Evolutionary conservation across 2,888 invertebrate genomes (phyloP).

Genomic region (Scaptomyza caliginosa): DNA sequence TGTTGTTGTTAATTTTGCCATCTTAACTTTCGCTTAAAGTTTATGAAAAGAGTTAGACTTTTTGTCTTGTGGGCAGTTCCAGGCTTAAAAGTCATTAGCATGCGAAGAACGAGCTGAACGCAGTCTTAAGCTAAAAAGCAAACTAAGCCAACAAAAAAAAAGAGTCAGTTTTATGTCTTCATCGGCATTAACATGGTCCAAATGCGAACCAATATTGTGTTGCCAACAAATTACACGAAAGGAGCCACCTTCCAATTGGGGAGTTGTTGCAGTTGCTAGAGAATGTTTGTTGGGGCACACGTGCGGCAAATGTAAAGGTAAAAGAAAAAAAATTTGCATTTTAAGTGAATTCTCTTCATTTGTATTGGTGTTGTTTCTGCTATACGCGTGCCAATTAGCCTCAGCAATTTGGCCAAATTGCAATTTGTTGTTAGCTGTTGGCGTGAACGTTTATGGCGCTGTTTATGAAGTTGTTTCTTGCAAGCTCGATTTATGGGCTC

Average conservation of each 20-base stretch:
- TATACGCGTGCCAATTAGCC: constrained; percentile 75
- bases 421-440: constrained; percentile 76
- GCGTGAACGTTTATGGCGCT: constrained; percentile 56
- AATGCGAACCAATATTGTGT: constrained; percentile 52
- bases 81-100: constrained; percentile 48
- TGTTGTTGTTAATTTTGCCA: constrained; percentile 3
- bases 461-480: constrained; percentile 69
- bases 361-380: constrained; percentile 49
- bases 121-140: constrained; percentile 50
- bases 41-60: constrained; percentile 5
- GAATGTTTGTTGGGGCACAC: constrained; percentile 37
- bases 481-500: constrained; percentile 45
- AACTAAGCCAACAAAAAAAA: constrained; percentile 29
- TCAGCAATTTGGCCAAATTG: constrained; percentile 76
- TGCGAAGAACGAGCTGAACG: constrained; percentile 57
- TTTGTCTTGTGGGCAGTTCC: constrained; percentile 33
- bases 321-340: constrained; percentile 61
- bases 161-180: constrained; percentile 68
- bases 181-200: constrained; percentile 69
- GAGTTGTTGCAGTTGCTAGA: constrained; percentile 14
- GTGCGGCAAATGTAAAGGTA: constrained; percentile 51
- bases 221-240: constrained; percentile 71
- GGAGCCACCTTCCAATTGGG: constrained; percentile 49
- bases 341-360: constrained; percentile 75
- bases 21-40: constrained; percentile 42